These are phyloP conservation scores for Drosophila diplacantha DNA, from an alignment of 2,888 invertebrate genomes.

Conservation along the genomic window DNA sequence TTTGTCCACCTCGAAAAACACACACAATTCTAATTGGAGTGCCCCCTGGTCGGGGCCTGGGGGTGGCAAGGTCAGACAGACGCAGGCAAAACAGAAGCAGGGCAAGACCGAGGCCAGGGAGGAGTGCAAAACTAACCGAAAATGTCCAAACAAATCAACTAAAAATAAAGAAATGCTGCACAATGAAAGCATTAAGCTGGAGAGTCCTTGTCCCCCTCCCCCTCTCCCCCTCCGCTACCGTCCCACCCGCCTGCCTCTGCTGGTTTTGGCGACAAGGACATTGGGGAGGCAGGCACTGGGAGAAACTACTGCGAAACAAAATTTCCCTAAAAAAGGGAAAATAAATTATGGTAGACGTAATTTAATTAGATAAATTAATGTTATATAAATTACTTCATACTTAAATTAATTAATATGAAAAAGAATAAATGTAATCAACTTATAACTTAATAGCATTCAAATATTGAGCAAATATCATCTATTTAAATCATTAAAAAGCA, in stretches of 20 bases:
- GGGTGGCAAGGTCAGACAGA: slow-evolving; percentile 47
- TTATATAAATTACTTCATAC: not conserved
- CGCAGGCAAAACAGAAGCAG: slow-evolving; percentile 5
- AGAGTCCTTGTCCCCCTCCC: slow-evolving; percentile 16
- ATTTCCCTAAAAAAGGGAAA: rapidly evolving
- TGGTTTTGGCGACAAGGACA: slow-evolving; percentile 10
- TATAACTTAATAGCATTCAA: not conserved
- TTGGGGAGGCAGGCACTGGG: not conserved
- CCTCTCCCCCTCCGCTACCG: no score
- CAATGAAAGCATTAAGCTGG: slow-evolving; percentile 56
- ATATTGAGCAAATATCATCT: not conserved
- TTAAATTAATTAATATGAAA: not conserved
- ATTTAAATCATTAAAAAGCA: no score
- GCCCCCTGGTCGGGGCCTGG: not conserved
- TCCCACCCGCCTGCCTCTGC: not conserved
- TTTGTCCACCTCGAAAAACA: slow-evolving; percentile 46
- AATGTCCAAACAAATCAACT: slow-evolving; percentile 55
- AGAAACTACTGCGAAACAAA: not conserved
- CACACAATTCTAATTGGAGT: slow-evolving; percentile 56
- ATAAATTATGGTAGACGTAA: not conserved
- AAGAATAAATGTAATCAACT: not conserved
- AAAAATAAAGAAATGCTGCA: slow-evolving; percentile 55
- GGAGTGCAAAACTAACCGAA: slow-evolving; percentile 40
- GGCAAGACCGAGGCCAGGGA: no score
- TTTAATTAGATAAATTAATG: not conserved